A percentile compares a stretch with the other conserved stretches of the same genome.
Evolutionary conservation across 2,113 vertebrate genomes (phyloP).

Genomic region (Halcyon senegalensis): DNA sequence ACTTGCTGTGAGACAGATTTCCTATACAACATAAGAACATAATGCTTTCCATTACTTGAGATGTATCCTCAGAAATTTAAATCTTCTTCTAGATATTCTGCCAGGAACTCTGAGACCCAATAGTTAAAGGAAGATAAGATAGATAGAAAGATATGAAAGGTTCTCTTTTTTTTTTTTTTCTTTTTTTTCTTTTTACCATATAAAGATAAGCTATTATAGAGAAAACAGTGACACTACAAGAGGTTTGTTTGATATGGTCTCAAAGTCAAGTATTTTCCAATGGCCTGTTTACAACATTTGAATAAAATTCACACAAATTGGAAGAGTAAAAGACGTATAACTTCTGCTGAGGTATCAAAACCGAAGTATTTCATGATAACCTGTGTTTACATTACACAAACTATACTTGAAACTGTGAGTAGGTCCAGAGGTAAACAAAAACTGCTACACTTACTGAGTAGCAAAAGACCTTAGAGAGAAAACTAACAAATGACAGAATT

Average conservation of each 20-base stretch:
- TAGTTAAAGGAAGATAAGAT: neutral
- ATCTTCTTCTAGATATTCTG: neutral
- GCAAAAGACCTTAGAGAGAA: neutral
- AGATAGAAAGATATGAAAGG: neutral
- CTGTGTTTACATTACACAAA: neutral
- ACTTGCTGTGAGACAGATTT: conserved; percentile 32
- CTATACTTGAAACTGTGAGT: neutral
- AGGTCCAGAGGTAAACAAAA: neutral
- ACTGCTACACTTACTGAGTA: neutral
- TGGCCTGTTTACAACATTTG: neutral
- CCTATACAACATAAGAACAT: neutral
- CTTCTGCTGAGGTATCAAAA: neutral
- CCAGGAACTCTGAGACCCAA: neutral
- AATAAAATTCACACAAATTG: neutral
- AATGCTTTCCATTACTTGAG: neutral
- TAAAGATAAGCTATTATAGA: neutral
- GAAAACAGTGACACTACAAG: neutral
- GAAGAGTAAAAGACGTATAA: neutral
- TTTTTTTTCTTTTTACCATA: neutral
- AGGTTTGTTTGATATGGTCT: neutral
- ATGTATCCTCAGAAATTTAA: neutral
- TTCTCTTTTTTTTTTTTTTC: neutral
- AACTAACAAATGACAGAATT: neutral
- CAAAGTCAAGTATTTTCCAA: neutral
- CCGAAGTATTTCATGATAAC: neutral